Base-by-base conservation (phyloP, 2,113 vertebrate species). In the Capreolus pygargus region DNA sequence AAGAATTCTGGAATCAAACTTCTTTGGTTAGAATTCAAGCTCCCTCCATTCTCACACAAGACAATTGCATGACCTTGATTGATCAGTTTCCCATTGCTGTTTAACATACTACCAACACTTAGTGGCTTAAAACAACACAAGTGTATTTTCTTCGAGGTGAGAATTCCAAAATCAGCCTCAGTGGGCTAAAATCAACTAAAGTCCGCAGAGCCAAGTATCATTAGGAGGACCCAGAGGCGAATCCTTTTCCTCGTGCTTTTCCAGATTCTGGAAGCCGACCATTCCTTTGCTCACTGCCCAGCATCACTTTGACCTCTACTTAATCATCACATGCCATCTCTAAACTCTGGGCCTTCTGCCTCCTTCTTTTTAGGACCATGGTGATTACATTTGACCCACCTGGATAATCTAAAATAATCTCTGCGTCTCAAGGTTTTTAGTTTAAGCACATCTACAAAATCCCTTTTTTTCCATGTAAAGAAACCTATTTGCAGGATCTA, bases 251-350 rank as follows among this genome's bases (percentile, higher is more conserved):
- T 27, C 7, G 2, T 23, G 21, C 14, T 74, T 74, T 36, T 28
- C 19, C 17, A 7, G 6, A 5, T 19, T 45, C n/a, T 79, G 5
- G 28, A 50, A 16, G 33, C 10, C 2, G 3, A 23, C 28, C 0
- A 1, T 13, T 12, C 39, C 17, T 47, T 15, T 27, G 54, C 14
- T 91, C 7, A 1, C 0, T 21, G 50, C 1, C 45, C 13, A 0
- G 0, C 28, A 8, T 61, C 10, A 3, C 10, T 39, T 67, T 57
- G 4, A 58, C 47, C 17, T n/a, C 19, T 27, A 2, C 4, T 19
- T 64, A 28, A 33, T 17, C n/a, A 36, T 33, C 27, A 16, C 15
- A 5, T 7, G 3, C 4, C 25, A 23, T 58, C 36, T 86, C 74
- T 36, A 30, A 27, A 78, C 15, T 30, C 50, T 2, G 25, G 23